A percentile compares a stretch with the other conserved stretches of the same genome.
Conservation (phyloP, 2,113 vertebrate genomes). For the Myocastor coypus region DNA sequence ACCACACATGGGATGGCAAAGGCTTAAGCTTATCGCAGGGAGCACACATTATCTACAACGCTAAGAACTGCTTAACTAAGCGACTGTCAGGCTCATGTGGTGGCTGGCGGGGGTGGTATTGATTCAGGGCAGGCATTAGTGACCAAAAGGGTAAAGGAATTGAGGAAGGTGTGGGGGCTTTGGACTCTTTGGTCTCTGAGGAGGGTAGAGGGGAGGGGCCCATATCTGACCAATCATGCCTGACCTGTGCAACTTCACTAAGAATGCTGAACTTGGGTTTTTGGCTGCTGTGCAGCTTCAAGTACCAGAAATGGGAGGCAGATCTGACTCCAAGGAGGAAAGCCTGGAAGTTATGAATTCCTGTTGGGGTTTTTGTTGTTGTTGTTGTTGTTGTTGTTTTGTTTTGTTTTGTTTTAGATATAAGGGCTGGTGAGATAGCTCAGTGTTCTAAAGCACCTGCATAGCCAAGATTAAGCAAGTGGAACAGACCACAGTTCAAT, state of each 20-base stretch:
- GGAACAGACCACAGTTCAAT: no score
- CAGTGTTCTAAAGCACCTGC: no score
- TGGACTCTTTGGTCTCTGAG: rapidly evolving
- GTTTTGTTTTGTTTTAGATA: no score
- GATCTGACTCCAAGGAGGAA: neutral
- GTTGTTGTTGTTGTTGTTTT: no score
- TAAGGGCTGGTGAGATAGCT: no score
- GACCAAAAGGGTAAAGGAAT: neutral
- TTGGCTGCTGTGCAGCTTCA: no score
- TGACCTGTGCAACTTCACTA: rapidly evolving
- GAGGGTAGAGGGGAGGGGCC: rapidly evolving
- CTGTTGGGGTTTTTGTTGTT: no score
- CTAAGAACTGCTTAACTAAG: neutral
- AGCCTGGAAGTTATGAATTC: neutral
- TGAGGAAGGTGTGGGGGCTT: neutral
- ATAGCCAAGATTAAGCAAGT: no score
- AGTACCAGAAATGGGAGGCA: neutral
- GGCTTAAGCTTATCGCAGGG: neutral
- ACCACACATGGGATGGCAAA: no score
- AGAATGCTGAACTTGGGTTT: neutral
- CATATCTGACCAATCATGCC: rapidly evolving
- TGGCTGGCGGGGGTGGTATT: neutral
- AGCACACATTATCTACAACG: neutral
- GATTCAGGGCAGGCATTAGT: neutral
- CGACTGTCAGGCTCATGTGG: neutral